These are phyloP conservation scores for Bellardia pandia DNA, from an alignment of 2,888 invertebrate species.

Conservation along the genomic window DNA sequence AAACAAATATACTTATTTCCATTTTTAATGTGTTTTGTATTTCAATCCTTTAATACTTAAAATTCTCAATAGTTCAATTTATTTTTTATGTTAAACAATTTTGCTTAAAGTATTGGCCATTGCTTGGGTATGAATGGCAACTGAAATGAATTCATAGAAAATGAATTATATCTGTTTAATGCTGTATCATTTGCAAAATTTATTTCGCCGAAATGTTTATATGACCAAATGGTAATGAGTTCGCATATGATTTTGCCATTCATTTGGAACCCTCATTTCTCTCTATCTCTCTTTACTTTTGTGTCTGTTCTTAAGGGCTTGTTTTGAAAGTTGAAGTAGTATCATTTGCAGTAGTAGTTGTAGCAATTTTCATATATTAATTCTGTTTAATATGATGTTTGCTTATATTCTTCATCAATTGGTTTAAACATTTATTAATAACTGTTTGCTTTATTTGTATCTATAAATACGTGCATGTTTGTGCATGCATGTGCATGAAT, in stretches of 20 bases:
- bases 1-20: no score
- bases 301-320: neutral
- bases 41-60: no score
- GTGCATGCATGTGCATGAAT: neutral
- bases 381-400: conserved; percentile 50
- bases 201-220: neutral
- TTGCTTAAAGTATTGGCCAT: neutral
- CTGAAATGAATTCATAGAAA: neutral
- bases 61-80: neutral
- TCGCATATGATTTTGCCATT: neutral
- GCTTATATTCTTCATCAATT: conserved; percentile 52
- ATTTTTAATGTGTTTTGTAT: no score
- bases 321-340: neutral
- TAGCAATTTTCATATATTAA: conserved; percentile 46
- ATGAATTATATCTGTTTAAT: neutral
- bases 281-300: neutral
- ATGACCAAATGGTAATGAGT: neutral
- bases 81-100: neutral
- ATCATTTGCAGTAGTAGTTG: neutral
- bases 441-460: conserved; percentile 44
- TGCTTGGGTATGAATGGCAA: neutral
- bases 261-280: neutral
- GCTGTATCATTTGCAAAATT: neutral
- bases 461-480: neutral
- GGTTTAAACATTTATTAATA: conserved; percentile 52